phyloP scores from a whole-genome alignment of 2,797 vertebrate genomes.

The Hyperoplus immaculatus region DNA sequence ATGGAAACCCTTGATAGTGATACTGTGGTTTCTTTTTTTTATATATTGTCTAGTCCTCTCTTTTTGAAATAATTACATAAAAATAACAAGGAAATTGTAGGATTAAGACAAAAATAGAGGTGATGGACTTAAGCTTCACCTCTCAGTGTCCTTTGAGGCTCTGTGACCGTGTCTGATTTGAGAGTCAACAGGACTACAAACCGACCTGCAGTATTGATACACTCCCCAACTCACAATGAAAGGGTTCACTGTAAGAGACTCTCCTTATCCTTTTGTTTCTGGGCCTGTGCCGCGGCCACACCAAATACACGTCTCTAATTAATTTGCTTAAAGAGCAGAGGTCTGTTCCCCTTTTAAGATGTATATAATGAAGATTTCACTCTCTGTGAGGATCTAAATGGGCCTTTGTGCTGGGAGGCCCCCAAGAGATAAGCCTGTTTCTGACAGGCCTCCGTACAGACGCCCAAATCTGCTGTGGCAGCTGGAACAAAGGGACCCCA shows the following conservation, averaged over 20 bases:
- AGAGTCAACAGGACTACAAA: not conserved
- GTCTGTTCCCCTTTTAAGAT: conserved; percentile 70
- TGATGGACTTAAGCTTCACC: not conserved
- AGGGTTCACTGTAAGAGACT: conserved; percentile 35
- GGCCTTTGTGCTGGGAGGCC: conserved; percentile 82
- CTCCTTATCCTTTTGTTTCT: conserved; percentile 43
- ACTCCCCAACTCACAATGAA: conserved; percentile 3
- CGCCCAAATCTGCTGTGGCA: conserved; percentile 83
- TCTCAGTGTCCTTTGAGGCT: not conserved
- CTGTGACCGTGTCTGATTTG: conserved; percentile 8
- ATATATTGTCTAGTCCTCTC: not conserved
- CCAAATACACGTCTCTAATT: conserved; percentile 66
- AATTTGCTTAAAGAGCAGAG: conserved; percentile 67
- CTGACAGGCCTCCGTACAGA: conserved; percentile 83
- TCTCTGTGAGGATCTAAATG: conserved; percentile 78
- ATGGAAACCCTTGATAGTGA: conserved; percentile 18
- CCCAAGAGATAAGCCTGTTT: conserved; percentile 85
- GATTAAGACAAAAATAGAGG: conserved; percentile 1
- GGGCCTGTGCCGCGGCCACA: conserved; percentile 24
- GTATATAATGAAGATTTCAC: conserved; percentile 85
- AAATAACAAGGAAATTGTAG: not conserved
- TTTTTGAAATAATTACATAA: not conserved
- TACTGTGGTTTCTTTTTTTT: conserved; percentile 14
- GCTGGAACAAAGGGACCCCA: conserved; percentile 81
- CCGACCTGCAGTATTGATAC: not conserved